These are phyloP conservation scores for Catajapyx aquilonaris DNA, from an alignment of 1,140 invertebrate species.

Conservation along the genomic window DNA sequence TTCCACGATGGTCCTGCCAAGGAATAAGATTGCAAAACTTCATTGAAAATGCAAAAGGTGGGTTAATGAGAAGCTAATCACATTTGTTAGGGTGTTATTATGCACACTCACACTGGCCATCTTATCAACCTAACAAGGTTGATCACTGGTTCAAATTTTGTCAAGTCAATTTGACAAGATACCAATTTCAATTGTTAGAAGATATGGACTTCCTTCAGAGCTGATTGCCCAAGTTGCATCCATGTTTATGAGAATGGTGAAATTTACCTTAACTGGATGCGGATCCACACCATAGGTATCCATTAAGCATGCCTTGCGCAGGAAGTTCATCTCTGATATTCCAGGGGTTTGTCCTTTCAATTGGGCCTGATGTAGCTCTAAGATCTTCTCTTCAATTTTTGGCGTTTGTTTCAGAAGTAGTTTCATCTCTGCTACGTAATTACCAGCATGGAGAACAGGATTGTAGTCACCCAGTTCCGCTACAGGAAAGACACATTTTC, in stretches of 20 bases:
- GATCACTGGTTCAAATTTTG: no score
- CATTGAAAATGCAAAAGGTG: no score
- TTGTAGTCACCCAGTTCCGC: conserved; percentile 90
- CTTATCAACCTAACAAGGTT: no score
- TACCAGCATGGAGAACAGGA: conserved; percentile 62
- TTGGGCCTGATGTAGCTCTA: conserved; percentile 65
- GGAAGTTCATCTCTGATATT: conserved; percentile 61
- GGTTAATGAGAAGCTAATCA: no score
- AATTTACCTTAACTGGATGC: conserved; percentile 83
- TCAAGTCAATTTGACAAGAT: no score
- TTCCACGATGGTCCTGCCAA: conserved; percentile 63
- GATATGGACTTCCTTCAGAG: background rate
- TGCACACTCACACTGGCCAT: no score
- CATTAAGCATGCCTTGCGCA: conserved; percentile 65
- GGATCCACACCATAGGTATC: conserved; percentile 96
- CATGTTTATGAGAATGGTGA: background rate
- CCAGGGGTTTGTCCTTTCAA: conserved; percentile 45
- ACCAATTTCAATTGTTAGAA: no score
- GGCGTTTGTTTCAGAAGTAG: conserved; percentile 79
- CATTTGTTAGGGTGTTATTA: no score
- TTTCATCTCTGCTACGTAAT: conserved; percentile 80
- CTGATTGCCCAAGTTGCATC: background rate
- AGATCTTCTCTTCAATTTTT: conserved; percentile 70
- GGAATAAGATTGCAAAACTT: no score
- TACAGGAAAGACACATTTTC: no score